phyloP scores from a whole-genome alignment of 2,113 vertebrate genomes.

The Plecotus auritus region DNA sequence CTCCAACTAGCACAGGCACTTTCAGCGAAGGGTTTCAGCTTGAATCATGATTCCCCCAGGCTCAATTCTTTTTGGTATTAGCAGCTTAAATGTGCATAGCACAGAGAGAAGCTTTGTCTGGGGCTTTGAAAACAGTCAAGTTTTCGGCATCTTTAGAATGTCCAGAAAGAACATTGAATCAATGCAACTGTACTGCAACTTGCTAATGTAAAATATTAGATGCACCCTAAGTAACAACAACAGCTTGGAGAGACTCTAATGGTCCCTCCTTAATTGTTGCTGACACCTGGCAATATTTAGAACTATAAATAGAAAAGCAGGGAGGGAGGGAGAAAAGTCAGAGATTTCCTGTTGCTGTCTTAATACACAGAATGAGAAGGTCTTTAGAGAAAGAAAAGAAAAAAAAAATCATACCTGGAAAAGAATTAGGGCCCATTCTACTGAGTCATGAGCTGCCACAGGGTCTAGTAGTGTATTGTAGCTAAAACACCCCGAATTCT shows the following conservation, averaged over 20 bases:
- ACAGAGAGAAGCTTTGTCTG: constrained; percentile 22
- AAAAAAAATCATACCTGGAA: constrained; percentile 4
- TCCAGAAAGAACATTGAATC: constrained; percentile 22
- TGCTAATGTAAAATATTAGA: constrained; percentile 46
- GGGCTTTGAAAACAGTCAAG: constrained; percentile 6
- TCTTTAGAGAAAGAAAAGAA: constrained; percentile 1
- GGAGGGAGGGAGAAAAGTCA: background rate
- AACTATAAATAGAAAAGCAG: constrained; percentile 57
- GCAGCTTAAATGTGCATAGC: background rate
- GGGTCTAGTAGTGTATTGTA: background rate
- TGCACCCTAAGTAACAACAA: constrained; percentile 23
- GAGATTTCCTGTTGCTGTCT: constrained; percentile 5
- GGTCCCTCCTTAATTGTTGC: constrained; percentile 55
- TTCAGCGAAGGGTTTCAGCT: background rate
- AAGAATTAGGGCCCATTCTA: background rate
- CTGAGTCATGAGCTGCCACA: background rate
- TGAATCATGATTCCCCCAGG: background rate
- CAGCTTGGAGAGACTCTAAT: constrained; percentile 52
- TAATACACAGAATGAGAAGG: background rate
- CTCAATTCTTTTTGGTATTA: constrained; percentile 23
- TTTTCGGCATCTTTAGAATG: constrained; percentile 34
- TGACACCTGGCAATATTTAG: constrained; percentile 58
- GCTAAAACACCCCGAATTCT: background rate
- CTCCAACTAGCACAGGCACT: background rate
- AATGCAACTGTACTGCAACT: background rate